phyloP scores from a whole-genome alignment of 2,113 vertebrate species.

The Lota lota region DNA sequence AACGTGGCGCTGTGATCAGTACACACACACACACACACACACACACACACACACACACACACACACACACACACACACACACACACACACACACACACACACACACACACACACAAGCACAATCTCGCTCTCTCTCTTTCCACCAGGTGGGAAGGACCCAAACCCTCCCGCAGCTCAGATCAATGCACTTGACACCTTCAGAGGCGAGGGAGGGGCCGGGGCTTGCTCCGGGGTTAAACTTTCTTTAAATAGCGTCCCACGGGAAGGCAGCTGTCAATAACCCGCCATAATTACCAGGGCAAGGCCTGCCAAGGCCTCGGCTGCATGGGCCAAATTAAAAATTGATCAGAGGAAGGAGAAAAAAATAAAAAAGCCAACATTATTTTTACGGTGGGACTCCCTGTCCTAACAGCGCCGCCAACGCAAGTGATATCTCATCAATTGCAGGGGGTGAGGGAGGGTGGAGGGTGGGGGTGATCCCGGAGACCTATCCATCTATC shows the following conservation, averaged over 20 bases:
- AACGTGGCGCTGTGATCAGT: constrained; percentile 66
- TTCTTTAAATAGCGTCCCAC: constrained; percentile 86
- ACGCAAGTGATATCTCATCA: constrained; percentile 66
- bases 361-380: constrained; percentile 51
- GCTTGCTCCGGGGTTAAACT: constrained; percentile 90
- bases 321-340: constrained; percentile 77
- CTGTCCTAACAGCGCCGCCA: constrained; percentile 62
- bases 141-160: constrained; percentile 78
- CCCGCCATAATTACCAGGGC: constrained; percentile 86
- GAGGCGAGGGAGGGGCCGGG: constrained; percentile 77
- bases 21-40: constrained; percentile 45
- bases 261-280: constrained; percentile 87
- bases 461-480: constrained; percentile 21
- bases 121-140: constrained; percentile 15
- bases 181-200: constrained; percentile 88
- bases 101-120: neutral
- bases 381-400: constrained; percentile 71
- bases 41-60: neutral
- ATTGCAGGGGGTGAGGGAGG: neutral
- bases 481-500: constrained; percentile 62
- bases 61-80: constrained; percentile 20
- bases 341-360: constrained; percentile 78
- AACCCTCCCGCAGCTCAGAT: constrained; percentile 85
- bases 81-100: neutral
- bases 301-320: constrained; percentile 72